Percentiles rank a stretch among this genome's conserved stretches.
phyloP scores from a whole-genome alignment of 2,113 vertebrate genomes.

The Eptesicus fuscus region DNA sequence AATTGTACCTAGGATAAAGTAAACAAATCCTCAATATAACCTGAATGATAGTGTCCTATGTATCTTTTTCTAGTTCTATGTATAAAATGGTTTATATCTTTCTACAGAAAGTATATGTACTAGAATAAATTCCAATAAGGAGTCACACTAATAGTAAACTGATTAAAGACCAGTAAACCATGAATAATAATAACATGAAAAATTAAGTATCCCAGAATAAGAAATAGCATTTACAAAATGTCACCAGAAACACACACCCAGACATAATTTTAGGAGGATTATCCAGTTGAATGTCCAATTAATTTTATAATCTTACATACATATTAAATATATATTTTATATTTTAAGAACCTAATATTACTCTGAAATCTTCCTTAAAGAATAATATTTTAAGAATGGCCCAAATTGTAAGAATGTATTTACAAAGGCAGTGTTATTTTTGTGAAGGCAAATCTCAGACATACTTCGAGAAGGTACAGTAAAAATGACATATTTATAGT shows the following conservation, averaged over 20 bases:
- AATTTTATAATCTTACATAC: neutral
- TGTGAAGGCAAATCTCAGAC: neutral
- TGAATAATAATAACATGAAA: neutral
- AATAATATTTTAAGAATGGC: neutral
- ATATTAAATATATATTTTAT: neutral
- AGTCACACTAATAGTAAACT: neutral
- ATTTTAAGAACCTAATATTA: neutral
- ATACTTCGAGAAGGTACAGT: neutral
- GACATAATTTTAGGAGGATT: neutral
- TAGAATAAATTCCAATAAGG: neutral
- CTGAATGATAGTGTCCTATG: neutral
- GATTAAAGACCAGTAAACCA: neutral
- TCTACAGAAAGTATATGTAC: neutral
- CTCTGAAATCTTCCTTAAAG: neutral
- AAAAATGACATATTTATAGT: neutral
- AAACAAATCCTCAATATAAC: neutral
- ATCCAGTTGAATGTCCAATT: neutral
- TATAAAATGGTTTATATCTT: neutral
- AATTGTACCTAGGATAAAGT: neutral
- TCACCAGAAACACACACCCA: neutral
- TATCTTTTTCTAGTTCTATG: too few species aligned
- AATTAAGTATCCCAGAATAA: neutral
- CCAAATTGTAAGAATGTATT: neutral
- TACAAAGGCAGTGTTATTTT: neutral
- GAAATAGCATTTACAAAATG: neutral